Evolutionary conservation across 2,113 vertebrate species (phyloP).

Genomic region (Crotalus horridus): DNA sequence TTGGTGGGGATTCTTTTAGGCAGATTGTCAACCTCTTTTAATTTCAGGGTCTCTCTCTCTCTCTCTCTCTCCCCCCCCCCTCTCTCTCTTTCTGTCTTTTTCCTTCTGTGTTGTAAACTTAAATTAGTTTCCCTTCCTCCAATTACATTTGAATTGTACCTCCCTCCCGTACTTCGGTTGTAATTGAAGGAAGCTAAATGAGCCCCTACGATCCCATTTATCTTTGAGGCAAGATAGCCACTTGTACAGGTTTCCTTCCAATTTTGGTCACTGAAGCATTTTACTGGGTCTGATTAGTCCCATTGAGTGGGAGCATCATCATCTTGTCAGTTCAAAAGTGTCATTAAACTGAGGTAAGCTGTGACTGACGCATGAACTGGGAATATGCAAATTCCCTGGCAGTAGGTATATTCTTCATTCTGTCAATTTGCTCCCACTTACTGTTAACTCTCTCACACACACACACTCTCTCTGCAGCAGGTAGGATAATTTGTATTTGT

Average conservation of each 20-base stretch:
- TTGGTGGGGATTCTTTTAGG: background rate
- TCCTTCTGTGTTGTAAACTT: background rate
- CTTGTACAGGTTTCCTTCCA: constrained; percentile 32
- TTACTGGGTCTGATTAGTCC: constrained; percentile 60
- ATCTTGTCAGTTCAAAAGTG: constrained; percentile 51
- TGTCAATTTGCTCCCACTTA: constrained; percentile 51
- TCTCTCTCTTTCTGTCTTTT: background rate
- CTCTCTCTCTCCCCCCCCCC: background rate
- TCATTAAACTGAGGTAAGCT: constrained; percentile 53
- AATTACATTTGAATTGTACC: constrained; percentile 28
- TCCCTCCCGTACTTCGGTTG: constrained; percentile 27
- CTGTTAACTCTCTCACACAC: constrained; percentile 40
- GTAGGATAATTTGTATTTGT: background rate
- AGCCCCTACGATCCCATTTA: constrained; percentile 33
- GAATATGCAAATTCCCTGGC: constrained; percentile 59
- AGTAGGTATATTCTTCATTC: constrained; percentile 52
- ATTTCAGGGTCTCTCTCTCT: background rate
- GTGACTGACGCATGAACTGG: constrained; percentile 55
- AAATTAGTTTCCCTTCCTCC: constrained; percentile 6
- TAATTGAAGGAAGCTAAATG: constrained; percentile 42
- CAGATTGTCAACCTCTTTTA: background rate
- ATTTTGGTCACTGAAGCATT: constrained; percentile 58
- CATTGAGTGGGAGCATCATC: constrained; percentile 41
- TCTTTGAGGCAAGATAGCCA: constrained; percentile 41
- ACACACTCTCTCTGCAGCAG: background rate